Percentiles rank a stretch among this genome's conserved stretches.
Evolutionary conservation across 2,888 invertebrate species (phyloP).

Genomic region (Atethmia centrago): DNA sequence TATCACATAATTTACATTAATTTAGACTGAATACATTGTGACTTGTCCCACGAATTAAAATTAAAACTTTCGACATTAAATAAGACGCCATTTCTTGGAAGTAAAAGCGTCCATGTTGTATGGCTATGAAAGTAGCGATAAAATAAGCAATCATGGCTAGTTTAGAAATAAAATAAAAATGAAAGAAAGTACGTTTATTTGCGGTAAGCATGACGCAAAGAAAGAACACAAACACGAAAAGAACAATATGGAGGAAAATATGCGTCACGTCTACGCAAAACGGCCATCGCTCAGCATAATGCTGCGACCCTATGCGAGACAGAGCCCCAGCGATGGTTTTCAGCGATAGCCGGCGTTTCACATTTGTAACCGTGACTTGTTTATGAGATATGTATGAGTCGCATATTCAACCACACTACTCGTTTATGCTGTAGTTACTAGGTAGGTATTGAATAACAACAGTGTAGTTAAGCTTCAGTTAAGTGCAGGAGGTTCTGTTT

Average conservation of each 20-base stretch:
- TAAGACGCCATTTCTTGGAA: slow-evolving; percentile 46
- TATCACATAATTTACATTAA: slow-evolving; percentile 30
- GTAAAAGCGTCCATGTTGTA: slow-evolving; percentile 38
- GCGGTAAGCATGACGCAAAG: too few species aligned
- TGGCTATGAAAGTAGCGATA: slow-evolving; percentile 30
- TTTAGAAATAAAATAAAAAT: background rate
- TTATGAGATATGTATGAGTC: slow-evolving; percentile 33
- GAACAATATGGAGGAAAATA: too few species aligned
- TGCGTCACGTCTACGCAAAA: too few species aligned
- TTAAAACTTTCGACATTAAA: slow-evolving; percentile 55
- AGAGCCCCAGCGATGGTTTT: too few species aligned
- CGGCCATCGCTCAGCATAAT: too few species aligned
- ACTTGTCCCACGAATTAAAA: slow-evolving; percentile 59
- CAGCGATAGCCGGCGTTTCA: background rate
- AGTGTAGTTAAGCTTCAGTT: background rate
- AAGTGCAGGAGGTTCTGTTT: background rate
- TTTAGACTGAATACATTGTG: slow-evolving; percentile 38
- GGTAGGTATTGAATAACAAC: background rate
- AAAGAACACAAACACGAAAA: too few species aligned
- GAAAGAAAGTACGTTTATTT: too few species aligned
- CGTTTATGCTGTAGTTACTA: background rate
- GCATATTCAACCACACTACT: slow-evolving; percentile 6
- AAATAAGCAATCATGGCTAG: slow-evolving; percentile 14
- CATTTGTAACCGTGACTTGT: slow-evolving; percentile 36
- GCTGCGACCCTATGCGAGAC: too few species aligned